Percentiles rank a stretch among this genome's conserved stretches.
These are phyloP conservation scores for Hermaeophaga mercurialis DNA, from an alignment of 2,888 invertebrate genomes.

Conservation along the genomic window DNA sequence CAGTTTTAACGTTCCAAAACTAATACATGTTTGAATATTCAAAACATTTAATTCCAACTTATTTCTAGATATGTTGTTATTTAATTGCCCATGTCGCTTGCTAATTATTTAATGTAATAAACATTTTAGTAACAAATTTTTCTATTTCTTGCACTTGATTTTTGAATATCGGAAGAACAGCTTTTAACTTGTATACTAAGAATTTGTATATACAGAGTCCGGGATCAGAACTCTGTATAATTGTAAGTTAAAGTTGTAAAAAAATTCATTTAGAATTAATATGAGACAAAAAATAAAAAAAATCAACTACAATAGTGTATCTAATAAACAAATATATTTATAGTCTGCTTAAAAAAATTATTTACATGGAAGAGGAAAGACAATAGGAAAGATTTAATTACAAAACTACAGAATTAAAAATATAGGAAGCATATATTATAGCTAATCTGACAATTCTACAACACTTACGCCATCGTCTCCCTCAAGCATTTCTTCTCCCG, in stretches of 20 bases:
- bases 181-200: neutral
- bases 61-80: no score
- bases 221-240: no score
- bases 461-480: conserved; percentile 54
- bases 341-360: neutral
- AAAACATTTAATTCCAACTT: no score
- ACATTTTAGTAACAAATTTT: no score
- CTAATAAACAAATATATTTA: neutral
- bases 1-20: no score
- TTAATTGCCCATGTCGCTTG: no score
- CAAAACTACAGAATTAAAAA: neutral
- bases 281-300: neutral
- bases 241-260: no score
- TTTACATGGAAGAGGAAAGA: neutral
- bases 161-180: no score
- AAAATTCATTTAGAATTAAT: no score
- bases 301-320: neutral
- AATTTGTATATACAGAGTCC: neutral
- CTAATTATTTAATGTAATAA: no score
- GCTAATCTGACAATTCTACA: neutral
- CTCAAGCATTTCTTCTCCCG: conserved; percentile 51
- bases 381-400: neutral
- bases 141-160: no score
- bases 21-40: no score
- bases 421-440: neutral